Evolutionary conservation across 2,113 vertebrate species (phyloP), one percentile per base, ranked within the genome.

Genomic region (Peromyscus maniculatus): DNA sequence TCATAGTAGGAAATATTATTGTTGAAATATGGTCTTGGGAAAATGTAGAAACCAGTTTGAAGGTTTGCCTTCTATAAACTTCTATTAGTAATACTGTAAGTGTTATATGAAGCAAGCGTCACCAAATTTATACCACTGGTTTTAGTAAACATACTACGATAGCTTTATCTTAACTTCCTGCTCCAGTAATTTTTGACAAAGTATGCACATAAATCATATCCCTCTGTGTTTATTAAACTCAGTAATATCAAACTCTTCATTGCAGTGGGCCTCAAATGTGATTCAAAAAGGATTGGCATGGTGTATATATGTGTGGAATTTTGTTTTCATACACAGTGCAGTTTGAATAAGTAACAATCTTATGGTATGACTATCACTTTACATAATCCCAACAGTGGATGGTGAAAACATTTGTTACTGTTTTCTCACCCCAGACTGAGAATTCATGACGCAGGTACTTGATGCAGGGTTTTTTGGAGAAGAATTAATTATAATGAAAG

Each of bases 401-500:
- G 36, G n/a, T 22, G 55, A 71, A 79, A 91, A 39, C n/a, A 75
- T 5, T 31, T 52, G 24, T 59, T 78, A 55, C 7, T 79, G 5
- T 49, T 89, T 89, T 43, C 75, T 92, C 36, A 66, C 5, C 0
- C 17, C 31, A n/a, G 55, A 59, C 55, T 39, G 64, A 94, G 91
- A 89, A 31, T 22, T 59, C 71, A 52, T 71, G 64, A 39, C 1
- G 16, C 15, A 74, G 59, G 55, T 31, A 82, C 16, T 16, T 7
- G 31, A 67, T 13, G 59, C 17, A 89, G 15, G 67, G 19, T 33
- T 93, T 15, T 67, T 46, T 59, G 92, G 75, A 84, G 86, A 95
- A 96, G 33, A 78, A 59, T 72, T 96, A 91, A 95, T 87, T 92
- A 97, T 89, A 98, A 87, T 11, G 97, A 98, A 98, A 98, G 91